These are phyloP conservation scores for Acleris holmiana DNA, from an alignment of 2,888 invertebrate species.

Conservation along the genomic window DNA sequence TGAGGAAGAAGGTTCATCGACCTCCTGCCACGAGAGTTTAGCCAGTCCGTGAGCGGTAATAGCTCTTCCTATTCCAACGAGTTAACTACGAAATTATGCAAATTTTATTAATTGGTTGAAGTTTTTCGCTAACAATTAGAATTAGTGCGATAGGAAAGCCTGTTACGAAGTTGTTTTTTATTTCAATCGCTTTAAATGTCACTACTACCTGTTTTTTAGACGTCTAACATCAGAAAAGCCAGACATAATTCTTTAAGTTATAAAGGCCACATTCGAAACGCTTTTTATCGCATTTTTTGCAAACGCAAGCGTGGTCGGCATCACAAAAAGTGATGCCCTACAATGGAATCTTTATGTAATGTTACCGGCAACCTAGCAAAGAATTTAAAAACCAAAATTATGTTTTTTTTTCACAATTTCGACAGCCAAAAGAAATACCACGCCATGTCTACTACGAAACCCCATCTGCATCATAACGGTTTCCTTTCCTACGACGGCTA, in stretches of 20 bases:
- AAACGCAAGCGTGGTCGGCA: not conserved
- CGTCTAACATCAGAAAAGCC: not conserved
- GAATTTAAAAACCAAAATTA: too few relatives aligned
- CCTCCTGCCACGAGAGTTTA: constrained; percentile 29
- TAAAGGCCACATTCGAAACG: constrained; percentile 1
- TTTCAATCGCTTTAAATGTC: not conserved
- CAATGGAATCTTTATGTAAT: too few relatives aligned
- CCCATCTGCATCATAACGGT: constrained; percentile 40
- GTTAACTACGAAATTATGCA: constrained; percentile 30
- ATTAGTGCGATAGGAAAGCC: constrained; percentile 5
- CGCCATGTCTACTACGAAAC: not conserved
- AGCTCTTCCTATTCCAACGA: constrained; percentile 18
- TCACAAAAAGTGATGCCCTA: not conserved
- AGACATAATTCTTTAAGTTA: not conserved
- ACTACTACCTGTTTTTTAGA: not conserved
- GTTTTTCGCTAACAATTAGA: constrained; percentile 11
- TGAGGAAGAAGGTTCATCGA: constrained; percentile 41
- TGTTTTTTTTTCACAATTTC: not conserved
- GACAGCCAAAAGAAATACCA: constrained; percentile 24
- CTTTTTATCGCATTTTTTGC: not conserved
- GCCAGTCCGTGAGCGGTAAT: constrained; percentile 5
- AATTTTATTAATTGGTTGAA: constrained; percentile 22
- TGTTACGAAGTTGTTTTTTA: not conserved
- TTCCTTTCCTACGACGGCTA: constrained; percentile 46
- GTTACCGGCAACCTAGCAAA: too few relatives aligned